Evolutionary conservation across 2,797 vertebrate species (phyloP), one percentile per base, ranked within the genome.

Genomic region (Distichodus sexfasciatus): DNA sequence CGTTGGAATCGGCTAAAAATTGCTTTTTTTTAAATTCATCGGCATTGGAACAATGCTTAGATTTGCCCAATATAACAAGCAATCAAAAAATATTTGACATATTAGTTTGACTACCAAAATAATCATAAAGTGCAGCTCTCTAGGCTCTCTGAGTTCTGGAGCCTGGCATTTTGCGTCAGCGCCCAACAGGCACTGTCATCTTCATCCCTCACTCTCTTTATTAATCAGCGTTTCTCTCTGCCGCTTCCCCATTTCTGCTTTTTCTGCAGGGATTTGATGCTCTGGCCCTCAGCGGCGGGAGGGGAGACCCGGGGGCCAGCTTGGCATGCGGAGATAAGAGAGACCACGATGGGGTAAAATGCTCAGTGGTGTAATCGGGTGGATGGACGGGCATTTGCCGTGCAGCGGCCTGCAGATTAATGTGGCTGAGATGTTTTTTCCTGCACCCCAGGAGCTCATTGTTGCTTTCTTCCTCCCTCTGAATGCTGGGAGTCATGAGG

Each of bases 161-260:
- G 46, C 46, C 36, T 51, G 38, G 21, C 9, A 29, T 43, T 35
- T 67, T 61, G 63, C 66, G 69, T 76, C 69, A 38, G 43, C 64
- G 68, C 72, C 63, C 68, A 5, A 7, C 43, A 47, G 19, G 50
- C 15, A 55, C 17, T n/a, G n/a, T n/a, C n/a, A n/a, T n/a, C n/a
- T n/a, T 19, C 50, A 35, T 40, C 57, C 46, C 33, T 10, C n/a
- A n/a, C 15, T 24, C 24, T 19, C 36, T 51, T 54, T 19, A 43
- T 66, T 59, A 53, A 58, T 66, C 57, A 48, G 57, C 28, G n/a
- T 35, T 24, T n/a, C 36, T 10, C 36, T 47, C 36, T 43, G 4
- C n/a, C 14, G 35, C 28, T 62, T 50, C 57, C 29, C 17, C 43
- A 57, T 66, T 66, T 43, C 23, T 64, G 61, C 55, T 35, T 48